Evolutionary conservation across 2,797 vertebrate genomes (phyloP).

Genomic region (Arctocebus calabarensis): DNA sequence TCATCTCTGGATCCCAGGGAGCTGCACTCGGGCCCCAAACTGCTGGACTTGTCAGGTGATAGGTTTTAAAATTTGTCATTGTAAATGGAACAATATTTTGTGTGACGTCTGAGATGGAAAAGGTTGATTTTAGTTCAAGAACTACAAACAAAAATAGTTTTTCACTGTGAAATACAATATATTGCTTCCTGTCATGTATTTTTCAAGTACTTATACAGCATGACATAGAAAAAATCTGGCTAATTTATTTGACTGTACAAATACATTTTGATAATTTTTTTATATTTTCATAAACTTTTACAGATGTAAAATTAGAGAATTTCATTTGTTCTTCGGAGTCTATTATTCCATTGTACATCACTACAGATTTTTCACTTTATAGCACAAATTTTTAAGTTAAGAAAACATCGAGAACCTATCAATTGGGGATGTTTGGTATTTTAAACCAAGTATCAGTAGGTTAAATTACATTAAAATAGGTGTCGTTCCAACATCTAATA

Average conservation of each 20-base stretch:
- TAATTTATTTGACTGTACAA: slow-evolving; percentile 82
- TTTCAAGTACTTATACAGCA: slow-evolving; percentile 70
- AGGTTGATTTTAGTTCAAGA: neutral
- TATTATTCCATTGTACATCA: slow-evolving; percentile 70
- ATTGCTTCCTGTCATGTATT: slow-evolving; percentile 57
- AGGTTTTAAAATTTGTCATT: slow-evolving; percentile 54
- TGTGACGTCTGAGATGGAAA: slow-evolving; percentile 55
- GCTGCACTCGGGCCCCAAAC: neutral
- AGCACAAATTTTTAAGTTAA: slow-evolving; percentile 71
- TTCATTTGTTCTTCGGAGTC: slow-evolving; percentile 78
- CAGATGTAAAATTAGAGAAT: slow-evolving; percentile 74
- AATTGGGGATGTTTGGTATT: slow-evolving; percentile 34
- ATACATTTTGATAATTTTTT: slow-evolving; percentile 82
- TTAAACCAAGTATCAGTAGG: slow-evolving; percentile 37
- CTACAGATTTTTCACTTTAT: slow-evolving; percentile 74
- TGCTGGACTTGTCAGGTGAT: slow-evolving; percentile 44
- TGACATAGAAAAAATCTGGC: slow-evolving; percentile 37
- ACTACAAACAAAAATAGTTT: neutral
- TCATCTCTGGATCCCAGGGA: slow-evolving; percentile 34
- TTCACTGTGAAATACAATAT: slow-evolving; percentile 24
- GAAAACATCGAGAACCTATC: slow-evolving; percentile 50
- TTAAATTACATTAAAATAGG: slow-evolving; percentile 64
- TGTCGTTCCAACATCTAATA: slow-evolving; percentile 79
- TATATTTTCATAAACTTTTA: slow-evolving; percentile 86
- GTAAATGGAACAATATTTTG: slow-evolving; percentile 39